Evolutionary conservation across 2,888 invertebrate species (phyloP).

Genomic region (Thecocarcelia acutangulata): DNA sequence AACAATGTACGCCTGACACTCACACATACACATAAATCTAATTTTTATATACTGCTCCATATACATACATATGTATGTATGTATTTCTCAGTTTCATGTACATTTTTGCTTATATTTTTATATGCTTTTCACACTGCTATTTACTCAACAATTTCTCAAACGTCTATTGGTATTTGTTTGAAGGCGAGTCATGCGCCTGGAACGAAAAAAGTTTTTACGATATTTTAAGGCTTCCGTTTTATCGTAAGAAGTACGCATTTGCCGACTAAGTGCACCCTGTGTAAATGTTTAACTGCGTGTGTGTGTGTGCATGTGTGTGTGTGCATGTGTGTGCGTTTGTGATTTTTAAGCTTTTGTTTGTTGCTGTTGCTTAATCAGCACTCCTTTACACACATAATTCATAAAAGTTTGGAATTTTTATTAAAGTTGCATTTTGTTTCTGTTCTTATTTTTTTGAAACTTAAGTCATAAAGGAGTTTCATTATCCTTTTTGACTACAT

Average conservation of each 20-base stretch:
- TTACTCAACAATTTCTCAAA: conserved; percentile 35
- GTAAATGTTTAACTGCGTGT: neutral
- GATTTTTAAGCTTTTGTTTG: conserved; percentile 20
- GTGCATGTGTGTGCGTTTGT: conserved; percentile 1
- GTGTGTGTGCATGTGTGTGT: neutral
- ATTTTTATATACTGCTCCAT: neutral
- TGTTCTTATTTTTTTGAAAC: neutral
- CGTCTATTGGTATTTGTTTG: conserved; percentile 65
- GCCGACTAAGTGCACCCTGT: conserved; percentile 22
- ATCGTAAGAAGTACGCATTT: conserved; percentile 48
- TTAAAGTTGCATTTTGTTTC: conserved; percentile 2
- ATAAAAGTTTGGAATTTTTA: neutral
- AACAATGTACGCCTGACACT: neutral
- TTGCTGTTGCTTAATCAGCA: conserved; percentile 3
- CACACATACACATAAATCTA: neutral
- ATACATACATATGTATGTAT: too few species aligned
- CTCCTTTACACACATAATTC: neutral
- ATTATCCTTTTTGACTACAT: neutral
- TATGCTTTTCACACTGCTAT: conserved; percentile 14
- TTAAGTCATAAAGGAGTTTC: neutral
- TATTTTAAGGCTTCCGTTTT: conserved; percentile 70
- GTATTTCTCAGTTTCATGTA: neutral
- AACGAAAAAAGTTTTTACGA: conserved; percentile 33
- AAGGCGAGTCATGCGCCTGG: conserved; percentile 51
- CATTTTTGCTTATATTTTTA: neutral